A percentile compares a stretch with the other conserved stretches of the same genome.
Conservation (phyloP, 2,888 invertebrate genomes). For the Automeris io region DNA sequence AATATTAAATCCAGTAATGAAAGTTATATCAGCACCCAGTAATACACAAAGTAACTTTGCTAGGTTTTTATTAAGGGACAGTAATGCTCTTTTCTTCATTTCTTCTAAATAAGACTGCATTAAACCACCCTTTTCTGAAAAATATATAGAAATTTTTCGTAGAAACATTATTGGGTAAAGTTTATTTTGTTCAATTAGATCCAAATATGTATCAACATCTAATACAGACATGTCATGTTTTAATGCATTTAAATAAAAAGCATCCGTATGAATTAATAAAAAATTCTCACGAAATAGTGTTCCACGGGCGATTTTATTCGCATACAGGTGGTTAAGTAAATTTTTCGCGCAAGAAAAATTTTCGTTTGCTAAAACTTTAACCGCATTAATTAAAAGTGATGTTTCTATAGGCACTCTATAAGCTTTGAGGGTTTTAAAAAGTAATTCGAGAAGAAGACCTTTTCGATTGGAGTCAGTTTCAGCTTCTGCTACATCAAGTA, state of each 20-base stretch:
- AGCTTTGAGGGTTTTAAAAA: conserved; percentile 29
- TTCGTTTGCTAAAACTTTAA: conserved; percentile 22
- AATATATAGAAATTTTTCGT: conserved; percentile 36
- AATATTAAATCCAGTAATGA: conserved; percentile 9
- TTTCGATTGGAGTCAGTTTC: conserved; percentile 14
- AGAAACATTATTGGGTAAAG: conserved; percentile 31
- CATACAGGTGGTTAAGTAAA: conserved; percentile 31
- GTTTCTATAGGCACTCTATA: conserved; percentile 27
- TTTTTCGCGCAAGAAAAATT: conserved; percentile 17
- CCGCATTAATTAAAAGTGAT: conserved; percentile 22
- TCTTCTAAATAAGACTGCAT: conserved; percentile 20
- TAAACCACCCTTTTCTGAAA: conserved; percentile 36
- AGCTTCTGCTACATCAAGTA: conserved; percentile 21
- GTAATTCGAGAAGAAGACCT: conserved; percentile 16
- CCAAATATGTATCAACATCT: conserved; percentile 19
- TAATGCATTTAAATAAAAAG: conserved; percentile 43
- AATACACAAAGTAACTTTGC: conserved; percentile 18
- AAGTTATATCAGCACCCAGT: conserved; percentile 9
- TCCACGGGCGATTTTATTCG: conserved; percentile 34
- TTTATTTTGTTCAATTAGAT: conserved; percentile 15
- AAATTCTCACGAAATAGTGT: conserved; percentile 36
- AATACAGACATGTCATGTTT: conserved; percentile 37
- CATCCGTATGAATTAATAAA: conserved; percentile 29
- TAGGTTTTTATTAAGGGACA: conserved; percentile 7
- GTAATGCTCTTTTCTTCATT: conserved; percentile 11